phyloP scores from a whole-genome alignment of 2,113 vertebrate species.

The Taurulus bubalis region DNA sequence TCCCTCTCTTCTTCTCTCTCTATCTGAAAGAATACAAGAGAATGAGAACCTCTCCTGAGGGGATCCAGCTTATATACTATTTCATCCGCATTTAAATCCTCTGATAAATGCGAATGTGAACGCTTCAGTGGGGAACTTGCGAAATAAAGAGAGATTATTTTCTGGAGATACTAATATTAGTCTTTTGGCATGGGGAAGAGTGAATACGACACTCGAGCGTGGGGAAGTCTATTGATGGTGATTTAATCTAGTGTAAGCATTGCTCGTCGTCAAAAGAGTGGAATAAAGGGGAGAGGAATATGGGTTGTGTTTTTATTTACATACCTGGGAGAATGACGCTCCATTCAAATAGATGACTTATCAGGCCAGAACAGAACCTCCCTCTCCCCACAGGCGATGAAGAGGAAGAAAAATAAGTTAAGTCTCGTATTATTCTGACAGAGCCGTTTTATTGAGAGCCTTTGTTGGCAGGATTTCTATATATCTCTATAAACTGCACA shows the following conservation, averaged over 20 bases:
- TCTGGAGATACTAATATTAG: conserved; percentile 86
- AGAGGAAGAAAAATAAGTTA: conserved; percentile 75
- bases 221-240: conserved; percentile 79
- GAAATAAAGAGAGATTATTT: conserved; percentile 85
- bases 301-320: conserved; percentile 75
- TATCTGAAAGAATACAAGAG: conserved; percentile 81
- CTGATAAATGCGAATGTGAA: conserved; percentile 83
- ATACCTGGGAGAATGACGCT: conserved; percentile 79
- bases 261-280: conserved; percentile 71
- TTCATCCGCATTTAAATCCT: conserved; percentile 88
- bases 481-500: background rate
- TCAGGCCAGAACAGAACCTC: conserved; percentile 79
- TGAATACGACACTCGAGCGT: conserved; percentile 76
- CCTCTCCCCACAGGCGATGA: conserved; percentile 69
- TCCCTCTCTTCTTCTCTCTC: conserved; percentile 76
- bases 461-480: conserved; percentile 39
- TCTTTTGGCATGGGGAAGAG: conserved; percentile 80
- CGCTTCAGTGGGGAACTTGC: conserved; percentile 82
- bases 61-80: conserved; percentile 86
- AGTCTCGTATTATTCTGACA: conserved; percentile 65
- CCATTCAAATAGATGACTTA: conserved; percentile 81
- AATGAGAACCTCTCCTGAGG: conserved; percentile 85
- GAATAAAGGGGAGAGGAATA: conserved; percentile 71
- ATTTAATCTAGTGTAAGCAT: conserved; percentile 81
- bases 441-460: conserved; percentile 26